phyloP scores from a whole-genome alignment of 1,140 invertebrate genomes.

The Argopecten irradians region DNA sequence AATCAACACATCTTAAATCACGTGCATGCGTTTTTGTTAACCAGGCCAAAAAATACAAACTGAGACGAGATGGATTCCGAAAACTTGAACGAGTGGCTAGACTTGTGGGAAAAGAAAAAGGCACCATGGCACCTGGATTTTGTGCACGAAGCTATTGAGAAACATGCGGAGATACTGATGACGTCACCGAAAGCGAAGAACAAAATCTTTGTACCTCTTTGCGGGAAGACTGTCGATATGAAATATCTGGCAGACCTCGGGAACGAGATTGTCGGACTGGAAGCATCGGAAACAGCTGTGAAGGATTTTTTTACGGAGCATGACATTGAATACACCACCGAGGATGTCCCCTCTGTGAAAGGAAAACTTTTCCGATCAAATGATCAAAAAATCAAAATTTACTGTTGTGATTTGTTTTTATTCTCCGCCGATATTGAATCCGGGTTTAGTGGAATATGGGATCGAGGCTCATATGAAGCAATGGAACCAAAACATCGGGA shows the following conservation, averaged over 20 bases:
- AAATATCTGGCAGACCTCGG: neutral
- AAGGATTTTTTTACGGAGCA: constrained; percentile 27
- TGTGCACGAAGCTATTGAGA: neutral
- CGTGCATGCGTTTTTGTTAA: too few species aligned
- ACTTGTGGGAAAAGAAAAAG: neutral
- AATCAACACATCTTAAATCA: too few species aligned
- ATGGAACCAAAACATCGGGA: neutral
- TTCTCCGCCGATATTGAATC: constrained; percentile 25
- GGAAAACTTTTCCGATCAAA: constrained; percentile 13
- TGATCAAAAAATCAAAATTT: constrained; percentile 19
- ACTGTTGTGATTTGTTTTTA: constrained; percentile 35
- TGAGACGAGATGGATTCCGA: neutral
- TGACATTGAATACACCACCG: neutral
- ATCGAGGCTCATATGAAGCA: constrained; percentile 18
- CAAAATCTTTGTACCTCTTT: constrained; percentile 33
- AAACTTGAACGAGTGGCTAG: neutral
- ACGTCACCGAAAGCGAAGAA: constrained; percentile 13
- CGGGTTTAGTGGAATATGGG: constrained; percentile 32
- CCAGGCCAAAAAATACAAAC: too few species aligned
- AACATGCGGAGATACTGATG: neutral
- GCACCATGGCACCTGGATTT: neutral
- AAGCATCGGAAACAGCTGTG: constrained; percentile 26
- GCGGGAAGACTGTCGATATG: constrained; percentile 33
- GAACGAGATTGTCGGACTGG: constrained; percentile 24
- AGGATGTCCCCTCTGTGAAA: neutral